Percentiles rank a stretch among this genome's conserved stretches.
Evolutionary conservation across 1,140 invertebrate species (phyloP).

Genomic region (Tetragnatha versicolor): DNA sequence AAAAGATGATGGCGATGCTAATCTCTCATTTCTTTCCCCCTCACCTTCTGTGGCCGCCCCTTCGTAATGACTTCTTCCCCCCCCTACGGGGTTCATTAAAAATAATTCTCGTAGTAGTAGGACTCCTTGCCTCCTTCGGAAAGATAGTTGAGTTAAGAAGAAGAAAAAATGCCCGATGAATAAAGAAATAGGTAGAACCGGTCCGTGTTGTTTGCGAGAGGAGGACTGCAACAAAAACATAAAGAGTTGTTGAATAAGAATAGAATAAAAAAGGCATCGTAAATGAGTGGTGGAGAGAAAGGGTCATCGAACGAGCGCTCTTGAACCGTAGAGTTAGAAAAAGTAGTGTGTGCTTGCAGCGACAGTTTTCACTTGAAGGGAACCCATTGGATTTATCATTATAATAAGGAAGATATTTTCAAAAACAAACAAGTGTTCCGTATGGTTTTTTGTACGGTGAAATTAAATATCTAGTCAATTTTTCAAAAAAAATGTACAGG

Average conservation of each 20-base stretch:
- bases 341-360: too few relatives aligned
- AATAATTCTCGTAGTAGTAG: neutral
- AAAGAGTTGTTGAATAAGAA: neutral
- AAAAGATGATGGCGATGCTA: too few relatives aligned
- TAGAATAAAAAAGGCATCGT: neutral
- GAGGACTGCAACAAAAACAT: neutral
- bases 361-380: too few relatives aligned
- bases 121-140: neutral
- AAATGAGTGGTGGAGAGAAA: slow-evolving; percentile 8
- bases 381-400: too few relatives aligned
- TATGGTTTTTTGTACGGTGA: too few relatives aligned
- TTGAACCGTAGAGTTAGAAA: too few relatives aligned
- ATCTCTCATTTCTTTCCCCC: too few relatives aligned
- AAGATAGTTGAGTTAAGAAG: neutral
- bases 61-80: neutral
- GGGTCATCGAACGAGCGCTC: too few relatives aligned
- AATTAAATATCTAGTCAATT: too few relatives aligned
- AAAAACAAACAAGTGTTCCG: too few relatives aligned
- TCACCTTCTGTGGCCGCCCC: neutral
- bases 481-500: too few relatives aligned
- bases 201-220: neutral
- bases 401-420: too few relatives aligned
- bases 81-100: neutral
- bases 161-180: neutral
- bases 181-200: slow-evolving; percentile 13